Conservation (phyloP, 1,140 invertebrate species). For the Drosophila repletoides region DNA sequence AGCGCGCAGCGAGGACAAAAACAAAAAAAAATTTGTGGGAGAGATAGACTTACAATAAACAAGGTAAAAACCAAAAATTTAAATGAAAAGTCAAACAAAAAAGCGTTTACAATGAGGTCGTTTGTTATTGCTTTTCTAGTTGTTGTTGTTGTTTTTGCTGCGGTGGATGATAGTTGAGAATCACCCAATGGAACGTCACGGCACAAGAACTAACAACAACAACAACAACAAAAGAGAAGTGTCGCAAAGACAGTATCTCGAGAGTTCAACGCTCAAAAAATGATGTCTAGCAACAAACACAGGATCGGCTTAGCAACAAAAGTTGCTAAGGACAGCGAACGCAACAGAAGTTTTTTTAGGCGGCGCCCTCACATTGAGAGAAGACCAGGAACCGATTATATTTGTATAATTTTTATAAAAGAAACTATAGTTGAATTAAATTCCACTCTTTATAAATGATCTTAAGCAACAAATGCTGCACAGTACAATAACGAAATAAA, state of each 20-base stretch:
- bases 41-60: conserved; percentile 6
- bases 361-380: too few relatives aligned
- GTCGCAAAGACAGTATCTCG: neutral
- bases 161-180: conserved; percentile 53
- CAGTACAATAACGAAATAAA: too few relatives aligned
- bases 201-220: conserved; percentile 49
- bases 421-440: too few relatives aligned
- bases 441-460: too few relatives aligned
- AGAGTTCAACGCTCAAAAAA: conserved; percentile 23
- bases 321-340: neutral
- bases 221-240: conserved; percentile 3
- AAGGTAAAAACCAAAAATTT: conserved; percentile 45
- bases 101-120: conserved; percentile 46
- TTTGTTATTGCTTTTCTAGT: conserved; percentile 29
- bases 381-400: too few relatives aligned
- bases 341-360: too few relatives aligned
- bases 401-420: too few relatives aligned
- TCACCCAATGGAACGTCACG: conserved; percentile 77
- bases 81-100: conserved; percentile 73
- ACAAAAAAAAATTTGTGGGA: conserved; percentile 14
- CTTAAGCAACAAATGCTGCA: neutral
- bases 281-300: too few relatives aligned
- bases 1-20: conserved; percentile 26
- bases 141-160: conserved; percentile 39
- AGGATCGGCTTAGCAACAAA: too few relatives aligned